Base-by-base conservation (phyloP, 2,888 invertebrate species). In the Tenthredo amoena region DNA sequence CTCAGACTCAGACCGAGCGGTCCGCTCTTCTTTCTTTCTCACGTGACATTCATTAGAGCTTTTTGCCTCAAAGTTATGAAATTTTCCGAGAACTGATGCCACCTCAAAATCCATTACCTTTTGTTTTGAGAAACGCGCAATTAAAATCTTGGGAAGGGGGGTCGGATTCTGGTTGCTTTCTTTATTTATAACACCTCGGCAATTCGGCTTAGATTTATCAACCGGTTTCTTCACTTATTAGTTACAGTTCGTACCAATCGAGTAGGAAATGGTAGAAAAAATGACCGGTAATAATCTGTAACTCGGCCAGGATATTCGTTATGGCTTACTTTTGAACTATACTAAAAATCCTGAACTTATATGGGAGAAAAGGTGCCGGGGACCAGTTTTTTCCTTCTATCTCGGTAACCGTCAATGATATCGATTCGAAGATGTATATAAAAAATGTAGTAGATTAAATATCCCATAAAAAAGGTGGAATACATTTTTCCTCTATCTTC, bases 61-160 rank as follows among this genome's bases (percentile, higher is more conserved):
- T 77, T 84, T 84, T 55, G 40, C 58, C 65, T 31, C 18, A 12
- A 76, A 50, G 26, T 58, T 40, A 76, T 21, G 40, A 62, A 31
- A 76, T 76, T 76, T 76, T 84, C 76, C 7, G 55, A 76, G 62
- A 84, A 84, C 58, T 21, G 21, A 21, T 21, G 72, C 31, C 34
- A 68, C 18, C 34, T 34, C 34, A 34, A 68, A 34, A 18, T 68
- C 18, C 68, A 68, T 68, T 68, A 68, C 34, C 68, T 68, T 34
- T 68, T 15, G 68, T 68, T 68, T 34, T 34, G 34, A 34, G 31
- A 68, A 62, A 21, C 62, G 26, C 10, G 12, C 62, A 62, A 62
- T 26, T 62, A 62, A 62, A 62, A 62, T 62, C 34, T 31, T 26
- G 21, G 6, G 40, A n/a, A 40, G 37, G 40, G 43, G 34, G 34